Percentiles rank a stretch among this genome's conserved stretches.
Conservation (phyloP, 2,797 vertebrate genomes). For the Threskiornis aethiopicus region DNA sequence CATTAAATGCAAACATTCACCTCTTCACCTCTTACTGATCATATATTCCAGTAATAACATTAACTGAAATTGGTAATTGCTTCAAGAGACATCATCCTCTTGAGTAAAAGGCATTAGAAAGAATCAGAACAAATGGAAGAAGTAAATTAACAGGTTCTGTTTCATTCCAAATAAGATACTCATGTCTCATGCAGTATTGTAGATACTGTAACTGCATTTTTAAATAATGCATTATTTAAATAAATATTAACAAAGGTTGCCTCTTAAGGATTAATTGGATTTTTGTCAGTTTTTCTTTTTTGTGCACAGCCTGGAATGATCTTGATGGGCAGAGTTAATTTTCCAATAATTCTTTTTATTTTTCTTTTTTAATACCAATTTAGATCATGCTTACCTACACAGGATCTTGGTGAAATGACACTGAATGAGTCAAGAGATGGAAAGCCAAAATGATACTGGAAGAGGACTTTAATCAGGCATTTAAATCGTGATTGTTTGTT, state of each 20-base stretch:
- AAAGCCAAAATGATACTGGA: neutral
- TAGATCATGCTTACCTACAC: neutral
- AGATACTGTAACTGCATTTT: neutral
- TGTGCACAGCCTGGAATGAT: too few species aligned
- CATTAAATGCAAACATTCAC: neutral
- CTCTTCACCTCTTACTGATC: neutral
- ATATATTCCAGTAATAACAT: neutral
- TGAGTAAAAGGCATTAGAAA: neutral
- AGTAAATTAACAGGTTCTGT: neutral
- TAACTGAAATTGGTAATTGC: neutral
- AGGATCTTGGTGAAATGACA: neutral
- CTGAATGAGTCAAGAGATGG: neutral
- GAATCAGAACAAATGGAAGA: neutral
- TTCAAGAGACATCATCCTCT: neutral
- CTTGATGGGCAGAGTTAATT: neutral
- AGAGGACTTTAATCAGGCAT: neutral
- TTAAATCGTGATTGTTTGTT: neutral
- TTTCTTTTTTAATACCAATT: neutral
- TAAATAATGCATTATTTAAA: neutral
- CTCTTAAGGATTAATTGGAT: neutral
- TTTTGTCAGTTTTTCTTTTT: neutral
- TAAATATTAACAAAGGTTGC: neutral
- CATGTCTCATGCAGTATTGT: neutral
- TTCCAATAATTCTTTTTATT: neutral
- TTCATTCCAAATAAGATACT: neutral